Conservation (phyloP, 2,888 invertebrate species). For the Tipula lateralis region DNA sequence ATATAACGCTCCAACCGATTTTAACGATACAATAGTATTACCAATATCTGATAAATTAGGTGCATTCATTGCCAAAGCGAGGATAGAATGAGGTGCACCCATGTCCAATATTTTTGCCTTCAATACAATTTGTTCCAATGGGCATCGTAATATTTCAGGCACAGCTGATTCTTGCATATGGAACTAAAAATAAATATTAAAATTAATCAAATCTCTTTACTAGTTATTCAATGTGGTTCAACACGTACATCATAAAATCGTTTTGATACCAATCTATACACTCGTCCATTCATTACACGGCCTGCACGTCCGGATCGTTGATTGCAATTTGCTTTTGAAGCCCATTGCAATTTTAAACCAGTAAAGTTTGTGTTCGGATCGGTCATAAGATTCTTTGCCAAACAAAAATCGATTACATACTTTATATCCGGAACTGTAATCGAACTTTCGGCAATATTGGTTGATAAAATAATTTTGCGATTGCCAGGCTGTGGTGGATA, state of each 20-base stretch:
- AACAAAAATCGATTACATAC: slow-evolving; percentile 88
- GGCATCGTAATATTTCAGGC: slow-evolving; percentile 77
- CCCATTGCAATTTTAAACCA: slow-evolving; percentile 75
- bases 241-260: slow-evolving; percentile 62
- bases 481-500: slow-evolving; percentile 40
- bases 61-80: slow-evolving; percentile 81
- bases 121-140: slow-evolving; percentile 74
- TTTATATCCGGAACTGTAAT: slow-evolving; percentile 84
- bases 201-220: background rate
- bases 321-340: slow-evolving; percentile 80
- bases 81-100: slow-evolving; percentile 70
- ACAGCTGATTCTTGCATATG: slow-evolving; percentile 53
- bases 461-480: slow-evolving; percentile 81
- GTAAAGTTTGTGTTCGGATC: slow-evolving; percentile 66
- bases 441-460: slow-evolving; percentile 90
- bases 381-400: slow-evolving; percentile 75
- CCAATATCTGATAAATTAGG: slow-evolving; percentile 79
- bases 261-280: slow-evolving; percentile 72
- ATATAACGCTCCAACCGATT: slow-evolving; percentile 78
- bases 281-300: slow-evolving; percentile 76
- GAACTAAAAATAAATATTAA: slow-evolving; percentile 44
- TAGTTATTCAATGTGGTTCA: too few species aligned
- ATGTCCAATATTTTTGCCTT: slow-evolving; percentile 76
- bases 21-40: slow-evolving; percentile 74
- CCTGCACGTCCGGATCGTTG: slow-evolving; percentile 91